phyloP scores from a whole-genome alignment of 2,888 invertebrate genomes.

The Iselma pallidipennis region DNA sequence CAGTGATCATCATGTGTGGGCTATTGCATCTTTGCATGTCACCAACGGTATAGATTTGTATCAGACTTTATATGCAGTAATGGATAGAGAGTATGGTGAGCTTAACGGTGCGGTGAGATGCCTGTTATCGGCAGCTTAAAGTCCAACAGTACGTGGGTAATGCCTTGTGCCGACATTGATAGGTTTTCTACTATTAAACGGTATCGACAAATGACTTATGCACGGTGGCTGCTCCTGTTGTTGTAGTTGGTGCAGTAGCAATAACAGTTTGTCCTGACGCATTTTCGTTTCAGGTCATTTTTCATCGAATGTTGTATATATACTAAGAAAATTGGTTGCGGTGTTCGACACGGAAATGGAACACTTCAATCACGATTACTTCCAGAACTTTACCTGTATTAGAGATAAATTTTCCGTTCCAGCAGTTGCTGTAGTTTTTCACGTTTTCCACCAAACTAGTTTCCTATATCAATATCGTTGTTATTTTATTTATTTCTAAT shows the following conservation, averaged over 20 bases:
- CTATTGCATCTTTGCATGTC: not conserved
- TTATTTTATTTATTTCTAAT: not conserved
- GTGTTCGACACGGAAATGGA: not conserved
- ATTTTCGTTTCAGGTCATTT: not conserved
- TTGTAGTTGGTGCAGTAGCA: not conserved
- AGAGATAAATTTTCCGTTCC: not conserved
- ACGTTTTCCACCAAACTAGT: not conserved
- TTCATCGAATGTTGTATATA: too few species aligned
- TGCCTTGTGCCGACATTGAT: slow-evolving; percentile 14
- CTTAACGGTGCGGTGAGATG: slow-evolving; percentile 11
- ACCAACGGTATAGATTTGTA: slow-evolving; percentile 11
- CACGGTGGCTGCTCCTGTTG: not conserved
- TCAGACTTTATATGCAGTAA: slow-evolving; percentile 14
- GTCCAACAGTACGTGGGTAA: slow-evolving; percentile 15
- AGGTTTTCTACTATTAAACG: slow-evolving; percentile 8
- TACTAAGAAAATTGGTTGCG: not conserved
- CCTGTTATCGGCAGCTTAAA: slow-evolving; percentile 15
- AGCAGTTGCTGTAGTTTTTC: not conserved
- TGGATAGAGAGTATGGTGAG: slow-evolving; percentile 2
- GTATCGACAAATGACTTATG: slow-evolving; percentile 17
- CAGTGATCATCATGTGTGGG: not conserved
- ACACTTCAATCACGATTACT: not conserved
- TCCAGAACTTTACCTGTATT: not conserved
- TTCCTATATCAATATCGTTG: not conserved
- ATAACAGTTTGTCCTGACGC: not conserved